Evolutionary conservation across 2,797 vertebrate species (phyloP).

Genomic region (Crocidura indochinensis): DNA sequence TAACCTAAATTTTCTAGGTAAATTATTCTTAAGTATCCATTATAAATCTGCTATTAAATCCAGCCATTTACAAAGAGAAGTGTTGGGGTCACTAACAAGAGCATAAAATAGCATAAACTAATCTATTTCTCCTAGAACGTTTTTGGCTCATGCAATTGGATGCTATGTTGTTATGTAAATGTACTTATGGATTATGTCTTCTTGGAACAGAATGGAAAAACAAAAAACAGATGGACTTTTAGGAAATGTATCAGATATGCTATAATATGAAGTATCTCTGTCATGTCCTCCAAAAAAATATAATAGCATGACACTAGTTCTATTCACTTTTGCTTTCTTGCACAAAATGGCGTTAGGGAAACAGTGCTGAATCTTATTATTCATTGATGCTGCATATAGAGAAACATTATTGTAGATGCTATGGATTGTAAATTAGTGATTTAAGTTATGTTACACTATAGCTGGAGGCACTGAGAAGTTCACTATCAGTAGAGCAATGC

Average conservation of each 20-base stretch:
- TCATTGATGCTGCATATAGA: not conserved
- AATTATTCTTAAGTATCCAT: not conserved
- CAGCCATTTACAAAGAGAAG: not conserved
- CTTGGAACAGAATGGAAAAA: not conserved
- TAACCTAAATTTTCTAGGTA: not conserved
- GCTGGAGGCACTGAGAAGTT: constrained; percentile 12
- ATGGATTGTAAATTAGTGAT: not conserved
- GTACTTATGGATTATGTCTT: constrained; percentile 9
- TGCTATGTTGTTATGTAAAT: not conserved
- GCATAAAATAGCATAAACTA: not conserved
- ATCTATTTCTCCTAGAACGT: not conserved
- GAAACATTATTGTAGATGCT: not conserved
- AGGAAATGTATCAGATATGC: not conserved
- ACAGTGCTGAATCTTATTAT: not conserved
- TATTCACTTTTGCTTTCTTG: not conserved
- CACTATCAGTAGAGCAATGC: not conserved
- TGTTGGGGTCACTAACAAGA: not conserved
- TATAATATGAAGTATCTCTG: not conserved
- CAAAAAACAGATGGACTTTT: not conserved
- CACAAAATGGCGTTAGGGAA: not conserved
- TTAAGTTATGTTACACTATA: constrained; percentile 18
- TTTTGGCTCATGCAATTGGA: constrained; percentile 19
- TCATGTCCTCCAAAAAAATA: constrained; percentile 15
- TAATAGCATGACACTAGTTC: not conserved
- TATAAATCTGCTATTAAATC: not conserved